Evolutionary conservation across 2,888 invertebrate species (phyloP), one percentile per base, ranked within the genome.

Genomic region (Mythimna impura): DNA sequence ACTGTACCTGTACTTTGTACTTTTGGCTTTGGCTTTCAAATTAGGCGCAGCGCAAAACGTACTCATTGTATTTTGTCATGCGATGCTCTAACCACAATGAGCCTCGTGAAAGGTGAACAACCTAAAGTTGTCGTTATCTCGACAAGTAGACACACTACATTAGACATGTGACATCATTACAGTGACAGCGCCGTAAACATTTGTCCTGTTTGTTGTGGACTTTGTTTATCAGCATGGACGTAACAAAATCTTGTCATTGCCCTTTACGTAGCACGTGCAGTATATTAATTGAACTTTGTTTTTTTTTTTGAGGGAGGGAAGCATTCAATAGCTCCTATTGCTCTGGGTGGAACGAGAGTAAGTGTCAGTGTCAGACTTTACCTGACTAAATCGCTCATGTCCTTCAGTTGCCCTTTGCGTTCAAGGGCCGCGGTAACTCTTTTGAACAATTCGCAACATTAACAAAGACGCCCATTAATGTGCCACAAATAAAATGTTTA

Each of bases 101-200:
- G 91, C 76, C 85, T 86, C 87, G 86, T 86, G 80, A 79, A 86
- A 90, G 94, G 93, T 94, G 92, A 95, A 94, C 89, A 91, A 94
- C 94, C 94, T 87, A 75, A 81, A 73, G 86, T 83, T 81, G 86
- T 90, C 89, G 90, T 94, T 95, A 95, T 95, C 95, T 93, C 87
- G 84, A 88, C 89, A 88, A 92, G 92, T 90, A 92, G 91, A 92
- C 90, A 91, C 87, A 92, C 90, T 92, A 91, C 92, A 94, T 94
- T 93, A 92, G 92, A 93, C 90, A 87, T 91, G 91, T 94, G 94
- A 94, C 93, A 94, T 94, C 93, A 95, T 93, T 93, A 93, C 90
- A 89, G 91, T 90, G 88, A 87, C 89, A 91, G 90, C 89, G 87
- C 89, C 87, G 90, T 89, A 89, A 91, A 90, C 88, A 88, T 90